These are phyloP conservation scores for Sesamia inferens DNA, from an alignment of 2,888 invertebrate genomes.

Conservation along the genomic window DNA sequence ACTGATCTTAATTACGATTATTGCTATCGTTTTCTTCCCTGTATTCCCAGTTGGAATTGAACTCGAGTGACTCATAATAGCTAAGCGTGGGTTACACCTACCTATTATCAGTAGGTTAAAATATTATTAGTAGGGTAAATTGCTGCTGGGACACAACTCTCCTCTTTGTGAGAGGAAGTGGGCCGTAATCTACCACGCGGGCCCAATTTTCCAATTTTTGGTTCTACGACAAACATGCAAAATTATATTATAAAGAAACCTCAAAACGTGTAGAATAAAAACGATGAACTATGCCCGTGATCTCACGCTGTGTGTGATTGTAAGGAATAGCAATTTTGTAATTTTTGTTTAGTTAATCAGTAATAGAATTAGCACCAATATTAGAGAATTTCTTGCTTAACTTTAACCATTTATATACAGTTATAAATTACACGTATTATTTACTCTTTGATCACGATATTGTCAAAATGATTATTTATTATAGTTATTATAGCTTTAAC, in stretches of 20 bases:
- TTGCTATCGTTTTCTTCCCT: not conserved
- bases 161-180: too few species aligned
- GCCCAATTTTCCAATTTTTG: too few species aligned
- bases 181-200: too few species aligned
- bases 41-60: too few species aligned
- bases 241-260: not conserved
- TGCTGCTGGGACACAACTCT: too few species aligned
- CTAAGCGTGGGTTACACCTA: too few species aligned
- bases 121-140: too few species aligned
- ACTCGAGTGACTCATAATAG: too few species aligned
- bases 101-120: too few species aligned
- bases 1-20: not conserved
- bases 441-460: constrained; percentile 56
- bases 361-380: not conserved
- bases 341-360: not conserved
- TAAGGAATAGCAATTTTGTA: not conserved
- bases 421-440: constrained; percentile 35
- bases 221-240: too few species aligned
- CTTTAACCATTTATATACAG: constrained; percentile 36
- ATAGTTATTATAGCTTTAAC: constrained; percentile 24
- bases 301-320: not conserved
- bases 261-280: not conserved
- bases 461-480: constrained; percentile 54
- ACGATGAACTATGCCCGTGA: not conserved
- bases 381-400: constrained; percentile 15